phyloP scores from a whole-genome alignment of 2,113 vertebrate genomes.

The Paradoxurus hermaphroditus region DNA sequence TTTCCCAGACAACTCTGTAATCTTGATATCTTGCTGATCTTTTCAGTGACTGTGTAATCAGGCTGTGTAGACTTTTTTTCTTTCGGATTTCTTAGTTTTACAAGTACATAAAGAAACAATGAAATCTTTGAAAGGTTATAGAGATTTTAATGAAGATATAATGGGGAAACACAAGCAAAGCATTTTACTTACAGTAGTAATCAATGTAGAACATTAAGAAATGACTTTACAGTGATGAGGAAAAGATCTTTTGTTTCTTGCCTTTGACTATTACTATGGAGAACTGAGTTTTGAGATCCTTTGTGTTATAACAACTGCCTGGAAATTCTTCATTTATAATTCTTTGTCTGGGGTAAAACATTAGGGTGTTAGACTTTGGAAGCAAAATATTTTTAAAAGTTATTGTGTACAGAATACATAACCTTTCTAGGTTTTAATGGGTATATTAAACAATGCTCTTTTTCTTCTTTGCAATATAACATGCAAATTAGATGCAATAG shows the following conservation, averaged over 20 bases:
- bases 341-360: neutral
- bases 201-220: neutral
- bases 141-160: neutral
- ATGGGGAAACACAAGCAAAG: neutral
- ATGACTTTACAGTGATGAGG: neutral
- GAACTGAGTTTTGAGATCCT: neutral
- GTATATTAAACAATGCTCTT: neutral
- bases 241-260: neutral
- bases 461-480: neutral
- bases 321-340: neutral
- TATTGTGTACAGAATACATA: neutral
- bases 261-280: neutral
- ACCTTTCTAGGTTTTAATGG: neutral
- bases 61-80: neutral
- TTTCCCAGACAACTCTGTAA: neutral
- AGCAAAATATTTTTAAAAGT: neutral
- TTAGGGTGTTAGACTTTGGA: neutral
- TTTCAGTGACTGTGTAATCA: neutral
- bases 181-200: neutral
- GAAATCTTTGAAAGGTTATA: neutral
- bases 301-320: neutral
- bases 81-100: conserved; percentile 22
- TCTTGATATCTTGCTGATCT: neutral
- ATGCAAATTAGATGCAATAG: neutral
- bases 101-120: neutral